A percentile compares a stretch with the other conserved stretches of the same genome.
Conservation (phyloP, 1,140 invertebrate species). For the Hyles euphorbiae region DNA sequence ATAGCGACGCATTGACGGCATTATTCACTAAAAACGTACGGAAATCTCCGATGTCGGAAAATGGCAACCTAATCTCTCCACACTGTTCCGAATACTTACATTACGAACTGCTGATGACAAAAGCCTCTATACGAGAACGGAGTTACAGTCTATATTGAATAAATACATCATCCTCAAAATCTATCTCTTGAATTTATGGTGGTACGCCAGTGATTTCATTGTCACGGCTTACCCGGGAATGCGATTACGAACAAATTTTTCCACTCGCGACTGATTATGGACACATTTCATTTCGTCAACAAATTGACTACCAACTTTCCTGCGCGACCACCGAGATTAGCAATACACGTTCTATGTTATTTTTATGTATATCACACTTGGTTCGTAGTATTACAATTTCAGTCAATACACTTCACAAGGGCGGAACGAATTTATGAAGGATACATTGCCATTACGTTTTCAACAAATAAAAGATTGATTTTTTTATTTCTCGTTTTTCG, state of each 20-base stretch:
- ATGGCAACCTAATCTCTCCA: conserved; percentile 11
- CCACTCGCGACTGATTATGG: conserved; percentile 19
- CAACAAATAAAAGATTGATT: conserved; percentile 22
- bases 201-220: conserved; percentile 29
- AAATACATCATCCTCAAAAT: conserved; percentile 28
- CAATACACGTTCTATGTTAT: conserved; percentile 13
- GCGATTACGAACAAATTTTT: conserved; percentile 18
- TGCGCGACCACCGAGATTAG: conserved; percentile 24
- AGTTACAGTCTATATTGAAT: conserved; percentile 22
- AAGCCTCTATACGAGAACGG: conserved; percentile 17
- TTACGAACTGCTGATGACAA: conserved; percentile 13
- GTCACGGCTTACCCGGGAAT: conserved; percentile 16
- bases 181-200: conserved; percentile 37
- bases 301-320: conserved; percentile 24
- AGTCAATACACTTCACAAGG: background rate
- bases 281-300: conserved; percentile 34
- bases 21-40: too few species aligned
- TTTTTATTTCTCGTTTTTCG: too few species aligned
- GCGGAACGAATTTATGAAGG: conserved; percentile 8
- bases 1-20: too few species aligned
- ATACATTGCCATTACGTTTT: conserved; percentile 9
- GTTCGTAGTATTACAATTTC: conserved; percentile 1
- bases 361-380: background rate
- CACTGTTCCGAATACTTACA: conserved; percentile 14
- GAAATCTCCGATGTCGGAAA: conserved; percentile 5